Evolutionary conservation across 2,113 vertebrate species (phyloP).

Genomic region (Osmerus mordax): DNA sequence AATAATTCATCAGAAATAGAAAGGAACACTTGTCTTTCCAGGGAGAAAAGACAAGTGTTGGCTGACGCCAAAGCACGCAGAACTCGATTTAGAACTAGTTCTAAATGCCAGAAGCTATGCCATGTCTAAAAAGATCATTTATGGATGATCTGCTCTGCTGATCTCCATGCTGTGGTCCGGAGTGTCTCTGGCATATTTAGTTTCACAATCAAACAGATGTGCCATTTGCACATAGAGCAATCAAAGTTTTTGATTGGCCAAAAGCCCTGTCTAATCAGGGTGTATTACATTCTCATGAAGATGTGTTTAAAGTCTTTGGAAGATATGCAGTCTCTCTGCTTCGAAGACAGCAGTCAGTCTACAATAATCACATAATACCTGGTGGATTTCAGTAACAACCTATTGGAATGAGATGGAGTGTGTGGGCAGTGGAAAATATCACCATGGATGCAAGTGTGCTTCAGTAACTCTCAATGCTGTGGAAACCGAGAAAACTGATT

Average conservation of each 20-base stretch:
- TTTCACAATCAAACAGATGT: background rate
- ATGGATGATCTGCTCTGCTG: background rate
- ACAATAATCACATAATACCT: constrained; percentile 37
- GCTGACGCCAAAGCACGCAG: constrained; percentile 2
- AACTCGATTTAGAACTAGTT: constrained; percentile 1
- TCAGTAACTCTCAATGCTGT: constrained; percentile 22
- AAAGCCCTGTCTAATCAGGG: constrained; percentile 21
- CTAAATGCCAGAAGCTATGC: constrained; percentile 5
- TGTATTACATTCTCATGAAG: constrained; percentile 18
- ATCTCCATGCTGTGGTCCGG: background rate
- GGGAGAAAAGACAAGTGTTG: constrained; percentile 26
- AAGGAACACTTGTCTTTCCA: constrained; percentile 37
- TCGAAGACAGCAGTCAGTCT: constrained; percentile 24
- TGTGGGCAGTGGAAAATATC: constrained; percentile 34
- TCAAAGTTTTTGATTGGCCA: constrained; percentile 17
- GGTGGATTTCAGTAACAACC: constrained; percentile 31
- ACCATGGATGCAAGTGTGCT: constrained; percentile 22
- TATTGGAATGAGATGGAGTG: constrained; percentile 15
- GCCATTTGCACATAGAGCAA: background rate
- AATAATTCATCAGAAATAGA: constrained; percentile 49
- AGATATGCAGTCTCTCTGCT: constrained; percentile 31
- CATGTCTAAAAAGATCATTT: constrained; percentile 14
- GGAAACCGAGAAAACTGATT: constrained; percentile 16
- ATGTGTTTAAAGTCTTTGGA: constrained; percentile 40
- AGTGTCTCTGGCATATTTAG: constrained; percentile 2